These are phyloP conservation scores for Coelopa pilipes DNA, from an alignment of 2,888 invertebrate species.

Conservation along the genomic window DNA sequence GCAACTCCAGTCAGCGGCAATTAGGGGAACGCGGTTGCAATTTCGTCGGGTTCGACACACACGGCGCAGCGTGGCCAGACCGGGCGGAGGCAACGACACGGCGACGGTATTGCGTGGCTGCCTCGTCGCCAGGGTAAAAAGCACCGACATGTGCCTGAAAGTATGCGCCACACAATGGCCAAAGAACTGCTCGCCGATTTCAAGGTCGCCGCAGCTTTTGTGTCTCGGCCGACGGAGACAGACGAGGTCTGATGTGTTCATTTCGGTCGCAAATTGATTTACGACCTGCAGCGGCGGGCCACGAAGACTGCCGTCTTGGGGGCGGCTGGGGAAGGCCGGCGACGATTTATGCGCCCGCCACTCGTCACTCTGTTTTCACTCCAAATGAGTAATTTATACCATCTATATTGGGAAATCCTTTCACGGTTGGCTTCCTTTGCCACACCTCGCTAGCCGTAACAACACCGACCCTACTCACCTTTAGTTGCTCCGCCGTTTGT, in stretches of 20 bases:
- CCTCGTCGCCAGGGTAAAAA: too few species aligned
- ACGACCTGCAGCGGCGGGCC: constrained; percentile 15
- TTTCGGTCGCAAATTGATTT: constrained; percentile 17
- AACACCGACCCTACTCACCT: constrained; percentile 69
- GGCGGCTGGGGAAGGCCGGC: too few species aligned
- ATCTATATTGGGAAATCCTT: too few species aligned
- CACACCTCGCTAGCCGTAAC: too few species aligned
- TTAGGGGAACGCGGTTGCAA: constrained; percentile 38
- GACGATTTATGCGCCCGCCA: too few species aligned
- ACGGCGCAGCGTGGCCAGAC: constrained; percentile 9
- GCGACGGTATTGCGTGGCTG: too few species aligned
- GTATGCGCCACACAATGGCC: constrained; percentile 7
- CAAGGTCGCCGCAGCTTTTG: neutral
- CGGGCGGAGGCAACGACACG: neutral
- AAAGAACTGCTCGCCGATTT: neutral
- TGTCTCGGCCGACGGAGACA: neutral
- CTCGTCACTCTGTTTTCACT: too few species aligned
- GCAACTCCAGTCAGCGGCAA: constrained; percentile 38
- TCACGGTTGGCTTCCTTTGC: too few species aligned
- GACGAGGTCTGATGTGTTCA: neutral
- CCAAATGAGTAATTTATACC: too few species aligned
- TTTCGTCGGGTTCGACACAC: constrained; percentile 41
- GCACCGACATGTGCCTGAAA: neutral
- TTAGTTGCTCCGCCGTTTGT: constrained; percentile 88
- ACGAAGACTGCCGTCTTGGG: too few species aligned